Conservation (phyloP, 2,113 vertebrate genomes). For the Connochaetes taurinus region DNA sequence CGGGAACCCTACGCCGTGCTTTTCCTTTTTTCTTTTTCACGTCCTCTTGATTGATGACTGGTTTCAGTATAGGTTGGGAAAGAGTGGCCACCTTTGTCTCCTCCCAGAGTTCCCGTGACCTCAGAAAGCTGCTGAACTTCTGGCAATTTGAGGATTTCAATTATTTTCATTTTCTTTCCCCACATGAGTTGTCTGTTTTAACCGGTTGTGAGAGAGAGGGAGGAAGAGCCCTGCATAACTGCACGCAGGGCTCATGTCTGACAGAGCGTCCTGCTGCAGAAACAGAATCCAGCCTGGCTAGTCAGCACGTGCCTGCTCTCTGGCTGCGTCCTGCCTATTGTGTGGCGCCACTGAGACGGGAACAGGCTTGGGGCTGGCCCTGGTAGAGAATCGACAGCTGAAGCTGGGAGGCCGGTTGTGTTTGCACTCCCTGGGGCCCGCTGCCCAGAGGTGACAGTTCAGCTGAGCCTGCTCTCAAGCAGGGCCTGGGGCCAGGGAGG, state of each 20-base stretch:
- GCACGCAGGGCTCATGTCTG: fast-evolving
- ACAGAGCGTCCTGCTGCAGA: fast-evolving
- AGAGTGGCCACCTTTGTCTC: no score
- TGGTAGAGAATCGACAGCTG: neutral
- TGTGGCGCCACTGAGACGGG: fast-evolving
- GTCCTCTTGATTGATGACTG: neutral
- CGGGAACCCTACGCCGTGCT: neutral
- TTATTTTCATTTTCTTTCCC: neutral
- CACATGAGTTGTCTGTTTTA: neutral
- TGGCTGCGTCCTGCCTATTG: fast-evolving
- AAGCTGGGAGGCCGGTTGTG: fast-evolving
- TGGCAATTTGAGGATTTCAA: neutral
- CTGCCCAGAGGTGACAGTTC: neutral
- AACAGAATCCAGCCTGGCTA: fast-evolving
- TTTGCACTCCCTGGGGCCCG: neutral
- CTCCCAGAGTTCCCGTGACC: neutral
- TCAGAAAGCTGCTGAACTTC: neutral
- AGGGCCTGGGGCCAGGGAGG: neutral
- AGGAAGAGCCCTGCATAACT: no score
- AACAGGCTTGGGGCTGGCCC: neutral
- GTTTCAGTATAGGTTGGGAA: neutral
- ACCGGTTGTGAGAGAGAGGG: neutral
- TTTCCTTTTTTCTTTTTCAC: no score
- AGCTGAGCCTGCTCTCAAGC: neutral
- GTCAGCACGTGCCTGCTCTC: fast-evolving